These are phyloP conservation scores for Harpalus rufipes DNA, from an alignment of 2,888 invertebrate species.

Conservation along the genomic window DNA sequence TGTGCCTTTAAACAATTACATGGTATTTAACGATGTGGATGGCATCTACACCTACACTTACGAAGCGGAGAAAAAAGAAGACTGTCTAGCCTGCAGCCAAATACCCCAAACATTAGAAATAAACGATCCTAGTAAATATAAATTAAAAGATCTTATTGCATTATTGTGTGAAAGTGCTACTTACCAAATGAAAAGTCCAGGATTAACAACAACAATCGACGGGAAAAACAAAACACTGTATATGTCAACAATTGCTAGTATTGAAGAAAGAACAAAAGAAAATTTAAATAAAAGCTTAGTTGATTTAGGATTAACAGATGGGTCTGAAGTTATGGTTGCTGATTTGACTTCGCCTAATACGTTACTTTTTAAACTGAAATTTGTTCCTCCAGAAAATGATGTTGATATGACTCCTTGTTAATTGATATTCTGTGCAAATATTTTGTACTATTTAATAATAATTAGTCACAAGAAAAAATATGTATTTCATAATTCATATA, in stretches of 20 bases:
- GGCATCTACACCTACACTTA: slow-evolving; percentile 98
- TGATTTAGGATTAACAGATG: slow-evolving; percentile 91
- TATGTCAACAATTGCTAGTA: slow-evolving; percentile 93
- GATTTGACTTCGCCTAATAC: slow-evolving; percentile 94
- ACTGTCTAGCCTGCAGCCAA: slow-evolving; percentile 94
- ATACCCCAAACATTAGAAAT: slow-evolving; percentile 83
- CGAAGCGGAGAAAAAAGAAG: slow-evolving; percentile 91
- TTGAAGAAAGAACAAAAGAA: slow-evolving; percentile 91
- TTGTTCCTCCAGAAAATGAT: slow-evolving; percentile 76
- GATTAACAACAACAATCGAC: slow-evolving; percentile 89
- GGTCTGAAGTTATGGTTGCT: slow-evolving; percentile 92
- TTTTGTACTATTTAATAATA: slow-evolving; percentile 44
- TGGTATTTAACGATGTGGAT: slow-evolving; percentile 97
- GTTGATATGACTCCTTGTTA: slow-evolving; percentile 77
- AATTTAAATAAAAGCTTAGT: slow-evolving; percentile 93
- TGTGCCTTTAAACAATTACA: slow-evolving; percentile 94
- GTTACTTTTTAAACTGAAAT: slow-evolving; percentile 87
- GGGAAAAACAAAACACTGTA: slow-evolving; percentile 95
- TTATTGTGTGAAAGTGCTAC: slow-evolving; percentile 86
- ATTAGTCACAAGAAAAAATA: slow-evolving; percentile 20
- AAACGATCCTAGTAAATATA: slow-evolving; percentile 82
- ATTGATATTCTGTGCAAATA: slow-evolving; percentile 22
- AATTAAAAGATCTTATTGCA: slow-evolving; percentile 90
- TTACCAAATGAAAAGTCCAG: slow-evolving; percentile 95
- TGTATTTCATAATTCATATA: slow-evolving; percentile 33